Percentiles rank a stretch among this genome's conserved stretches.
Evolutionary conservation across 1,140 invertebrate species (phyloP).

Genomic region (Rhopalosiphum maidis): DNA sequence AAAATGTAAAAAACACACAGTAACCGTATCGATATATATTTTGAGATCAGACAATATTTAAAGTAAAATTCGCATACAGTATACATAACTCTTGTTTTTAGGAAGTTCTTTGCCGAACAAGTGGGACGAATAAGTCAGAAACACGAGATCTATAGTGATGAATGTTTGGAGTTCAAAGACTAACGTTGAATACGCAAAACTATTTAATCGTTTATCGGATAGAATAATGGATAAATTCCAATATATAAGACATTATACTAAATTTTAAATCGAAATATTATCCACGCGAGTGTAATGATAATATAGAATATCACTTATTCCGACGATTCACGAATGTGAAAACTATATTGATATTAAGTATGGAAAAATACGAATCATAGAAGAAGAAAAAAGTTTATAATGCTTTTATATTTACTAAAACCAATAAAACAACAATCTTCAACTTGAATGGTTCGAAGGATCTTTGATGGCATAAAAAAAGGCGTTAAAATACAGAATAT

Average conservation of each 20-base stretch:
- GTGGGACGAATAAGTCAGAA: neutral
- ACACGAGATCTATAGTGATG: neutral
- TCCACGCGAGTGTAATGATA: neutral
- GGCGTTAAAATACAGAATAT: neutral
- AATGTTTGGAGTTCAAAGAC: neutral
- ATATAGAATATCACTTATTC: neutral
- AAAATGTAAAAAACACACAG: neutral
- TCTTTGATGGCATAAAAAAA: neutral
- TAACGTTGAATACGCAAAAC: neutral
- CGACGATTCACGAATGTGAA: neutral
- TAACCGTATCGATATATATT: neutral
- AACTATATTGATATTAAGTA: neutral
- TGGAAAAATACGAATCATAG: neutral
- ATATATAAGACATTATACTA: neutral
- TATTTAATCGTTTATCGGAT: neutral
- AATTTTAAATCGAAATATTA: neutral
- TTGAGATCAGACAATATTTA: neutral
- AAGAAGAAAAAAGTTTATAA: neutral
- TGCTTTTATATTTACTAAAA: neutral
- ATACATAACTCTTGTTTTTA: neutral
- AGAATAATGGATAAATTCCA: neutral
- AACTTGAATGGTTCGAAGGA: neutral
- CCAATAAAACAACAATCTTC: neutral
- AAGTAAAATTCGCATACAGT: neutral
- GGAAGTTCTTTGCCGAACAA: neutral